Conservation (phyloP, 2,113 vertebrate species). For the Catharus minimus region DNA sequence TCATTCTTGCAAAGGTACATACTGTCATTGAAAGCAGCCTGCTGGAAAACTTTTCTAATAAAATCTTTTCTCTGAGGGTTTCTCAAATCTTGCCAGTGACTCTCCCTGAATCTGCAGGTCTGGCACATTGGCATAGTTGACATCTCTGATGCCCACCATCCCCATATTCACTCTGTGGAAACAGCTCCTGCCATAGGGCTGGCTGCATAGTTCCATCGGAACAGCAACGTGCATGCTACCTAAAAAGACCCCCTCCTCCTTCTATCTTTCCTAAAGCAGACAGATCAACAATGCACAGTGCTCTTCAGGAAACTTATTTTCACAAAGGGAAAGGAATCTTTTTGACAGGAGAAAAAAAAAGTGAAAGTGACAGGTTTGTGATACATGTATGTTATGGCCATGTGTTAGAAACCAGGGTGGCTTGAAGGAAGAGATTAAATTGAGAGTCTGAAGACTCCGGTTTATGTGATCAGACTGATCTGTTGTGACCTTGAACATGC, state of each 20-base stretch:
- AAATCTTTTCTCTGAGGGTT: neutral
- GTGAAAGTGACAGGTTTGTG: neutral
- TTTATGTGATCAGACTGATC: neutral
- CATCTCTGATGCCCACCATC: neutral
- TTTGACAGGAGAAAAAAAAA: neutral
- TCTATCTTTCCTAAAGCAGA: neutral
- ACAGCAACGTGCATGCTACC: neutral
- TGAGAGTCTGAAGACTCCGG: neutral
- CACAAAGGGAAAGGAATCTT: neutral
- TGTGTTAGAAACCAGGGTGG: neutral
- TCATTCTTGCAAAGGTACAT: neutral
- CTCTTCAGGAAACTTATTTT: neutral
- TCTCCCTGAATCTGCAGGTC: neutral
- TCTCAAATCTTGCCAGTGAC: neutral
- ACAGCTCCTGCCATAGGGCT: neutral
- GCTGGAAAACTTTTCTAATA: neutral
- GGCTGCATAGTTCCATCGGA: neutral
- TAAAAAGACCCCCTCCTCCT: neutral
- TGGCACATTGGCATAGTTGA: neutral
- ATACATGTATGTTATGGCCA: neutral
- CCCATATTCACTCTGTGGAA: neutral
- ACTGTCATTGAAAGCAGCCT: neutral
- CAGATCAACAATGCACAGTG: neutral
- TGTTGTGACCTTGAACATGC: neutral
- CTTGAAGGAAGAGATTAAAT: neutral